These are phyloP conservation scores for Meteorus colon DNA, from an alignment of 2,888 invertebrate genomes.

Conservation along the genomic window DNA sequence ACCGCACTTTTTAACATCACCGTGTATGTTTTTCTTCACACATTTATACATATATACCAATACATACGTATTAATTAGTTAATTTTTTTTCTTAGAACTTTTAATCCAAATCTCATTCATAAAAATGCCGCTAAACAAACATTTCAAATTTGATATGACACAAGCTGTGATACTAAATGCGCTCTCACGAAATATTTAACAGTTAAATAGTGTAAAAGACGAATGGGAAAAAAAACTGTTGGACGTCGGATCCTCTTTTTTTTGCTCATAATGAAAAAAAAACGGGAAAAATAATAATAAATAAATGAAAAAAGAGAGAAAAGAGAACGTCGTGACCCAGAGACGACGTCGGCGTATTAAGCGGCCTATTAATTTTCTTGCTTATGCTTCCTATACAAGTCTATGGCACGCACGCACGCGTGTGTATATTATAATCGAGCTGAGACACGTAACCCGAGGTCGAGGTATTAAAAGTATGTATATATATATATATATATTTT, in stretches of 20 bases:
- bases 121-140: too few species aligned
- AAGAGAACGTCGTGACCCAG: constrained; percentile 49
- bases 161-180: not conserved
- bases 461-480: constrained; percentile 36
- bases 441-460: constrained; percentile 52
- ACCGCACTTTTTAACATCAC: not conserved
- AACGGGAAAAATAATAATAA: constrained; percentile 32
- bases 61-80: not conserved
- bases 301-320: constrained; percentile 24
- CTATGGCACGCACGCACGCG: constrained; percentile 46
- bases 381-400: constrained; percentile 14
- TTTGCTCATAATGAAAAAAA: constrained; percentile 38
- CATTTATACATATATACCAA: not conserved
- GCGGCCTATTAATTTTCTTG: constrained; percentile 55
- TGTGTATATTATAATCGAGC: constrained; percentile 45
- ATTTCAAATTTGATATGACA: not conserved
- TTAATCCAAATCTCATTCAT: too few species aligned
- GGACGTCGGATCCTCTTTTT: not conserved
- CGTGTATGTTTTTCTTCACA: constrained; percentile 29
- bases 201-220: not conserved
- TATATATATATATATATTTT: constrained; percentile 16
- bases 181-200: constrained; percentile 3
- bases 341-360: constrained; percentile 53
- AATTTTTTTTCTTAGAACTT: too few species aligned
- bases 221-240: not conserved